Evolutionary conservation across 2,797 vertebrate species (phyloP).

Genomic region (Luscinia megarhynchos): DNA sequence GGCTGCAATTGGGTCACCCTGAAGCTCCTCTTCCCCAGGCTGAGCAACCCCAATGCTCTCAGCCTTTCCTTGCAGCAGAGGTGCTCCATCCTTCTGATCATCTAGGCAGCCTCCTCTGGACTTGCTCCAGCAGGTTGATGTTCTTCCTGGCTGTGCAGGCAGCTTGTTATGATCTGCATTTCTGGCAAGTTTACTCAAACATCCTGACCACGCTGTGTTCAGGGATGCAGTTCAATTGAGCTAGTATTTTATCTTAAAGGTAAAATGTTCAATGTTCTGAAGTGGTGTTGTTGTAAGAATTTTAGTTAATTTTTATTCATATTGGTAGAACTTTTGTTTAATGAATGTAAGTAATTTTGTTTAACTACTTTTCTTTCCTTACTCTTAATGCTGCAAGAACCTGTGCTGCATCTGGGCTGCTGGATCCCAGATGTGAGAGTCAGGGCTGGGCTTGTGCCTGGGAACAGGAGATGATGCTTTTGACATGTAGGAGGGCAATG

Average conservation of each 20-base stretch:
- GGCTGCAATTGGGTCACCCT: neutral
- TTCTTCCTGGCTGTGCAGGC: neutral
- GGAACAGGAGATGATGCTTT: neutral
- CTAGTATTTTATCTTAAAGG: neutral
- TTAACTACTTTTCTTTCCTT: neutral
- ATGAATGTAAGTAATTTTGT: neutral
- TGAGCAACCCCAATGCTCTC: neutral
- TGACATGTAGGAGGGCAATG: neutral
- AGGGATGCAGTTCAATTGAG: accelerated
- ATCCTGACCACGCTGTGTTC: neutral
- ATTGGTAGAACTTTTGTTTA: neutral
- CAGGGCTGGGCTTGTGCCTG: neutral
- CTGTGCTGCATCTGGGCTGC: neutral
- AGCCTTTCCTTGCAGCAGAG: neutral
- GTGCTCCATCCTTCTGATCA: neutral
- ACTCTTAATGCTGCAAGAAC: neutral
- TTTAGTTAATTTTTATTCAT: neutral
- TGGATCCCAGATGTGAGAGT: neutral
- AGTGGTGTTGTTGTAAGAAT: accelerated
- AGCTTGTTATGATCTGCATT: neutral
- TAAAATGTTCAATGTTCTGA: neutral
- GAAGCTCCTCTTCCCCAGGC: neutral
- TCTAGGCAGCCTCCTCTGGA: neutral
- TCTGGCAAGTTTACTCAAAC: neutral
- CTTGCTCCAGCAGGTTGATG: neutral